Conservation (phyloP, 2,113 vertebrate species). For the Oreochromis niloticus region DNA sequence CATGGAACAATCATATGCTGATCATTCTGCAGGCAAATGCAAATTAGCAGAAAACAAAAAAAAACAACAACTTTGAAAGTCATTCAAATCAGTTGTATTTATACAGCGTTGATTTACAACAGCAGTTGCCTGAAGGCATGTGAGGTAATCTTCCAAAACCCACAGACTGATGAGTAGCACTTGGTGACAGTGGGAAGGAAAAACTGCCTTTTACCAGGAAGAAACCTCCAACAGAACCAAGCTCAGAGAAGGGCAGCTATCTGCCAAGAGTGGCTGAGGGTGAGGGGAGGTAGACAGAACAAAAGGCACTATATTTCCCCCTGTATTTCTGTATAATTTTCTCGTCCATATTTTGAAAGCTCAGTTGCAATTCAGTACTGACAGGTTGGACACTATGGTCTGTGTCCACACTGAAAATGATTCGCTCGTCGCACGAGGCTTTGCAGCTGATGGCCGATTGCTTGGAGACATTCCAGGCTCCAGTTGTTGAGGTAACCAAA, state of each 20-base stretch:
- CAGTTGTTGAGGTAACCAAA: background rate
- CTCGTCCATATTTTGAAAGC: too few relatives aligned
- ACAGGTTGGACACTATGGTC: background rate
- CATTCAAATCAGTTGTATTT: background rate
- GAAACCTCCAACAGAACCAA: too few relatives aligned
- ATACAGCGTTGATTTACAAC: background rate
- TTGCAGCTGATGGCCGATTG: background rate
- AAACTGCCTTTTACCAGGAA: background rate
- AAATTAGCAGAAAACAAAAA: background rate
- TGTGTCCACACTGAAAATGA: background rate
- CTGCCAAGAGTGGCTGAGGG: too few relatives aligned
- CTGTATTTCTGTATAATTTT: too few relatives aligned
- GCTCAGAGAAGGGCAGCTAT: too few relatives aligned
- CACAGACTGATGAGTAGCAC: background rate
- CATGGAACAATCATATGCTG: background rate
- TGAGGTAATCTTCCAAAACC: background rate
- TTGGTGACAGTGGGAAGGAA: background rate
- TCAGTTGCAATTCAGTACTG: background rate
- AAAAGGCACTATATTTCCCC: too few relatives aligned
- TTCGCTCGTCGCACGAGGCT: background rate
- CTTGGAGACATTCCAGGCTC: background rate
- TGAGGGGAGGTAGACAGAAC: too few relatives aligned
- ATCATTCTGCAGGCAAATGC: background rate
- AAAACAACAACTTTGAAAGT: background rate
- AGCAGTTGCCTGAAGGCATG: background rate